These are phyloP conservation scores for Amphilophus citrinellus DNA, from an alignment of 2,113 vertebrate genomes.

Conservation along the genomic window DNA sequence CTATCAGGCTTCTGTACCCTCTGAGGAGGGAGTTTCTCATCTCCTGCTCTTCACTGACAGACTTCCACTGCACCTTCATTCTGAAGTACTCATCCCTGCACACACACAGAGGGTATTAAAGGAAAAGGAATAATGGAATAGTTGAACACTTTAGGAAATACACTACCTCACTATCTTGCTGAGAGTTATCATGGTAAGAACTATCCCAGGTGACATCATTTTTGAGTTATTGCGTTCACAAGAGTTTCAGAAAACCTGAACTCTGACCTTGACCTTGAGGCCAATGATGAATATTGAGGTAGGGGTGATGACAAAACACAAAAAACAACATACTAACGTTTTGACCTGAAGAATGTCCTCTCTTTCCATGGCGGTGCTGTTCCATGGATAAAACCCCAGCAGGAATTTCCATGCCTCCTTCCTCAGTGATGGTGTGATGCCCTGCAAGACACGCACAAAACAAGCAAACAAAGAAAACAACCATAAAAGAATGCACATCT, in stretches of 20 bases:
- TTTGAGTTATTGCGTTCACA: too few species aligned
- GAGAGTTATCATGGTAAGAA: too few species aligned
- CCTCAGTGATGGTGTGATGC: slow-evolving; percentile 82
- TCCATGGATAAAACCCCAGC: slow-evolving; percentile 90
- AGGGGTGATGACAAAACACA: too few species aligned
- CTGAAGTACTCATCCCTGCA: slow-evolving; percentile 91
- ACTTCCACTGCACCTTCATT: slow-evolving; percentile 97
- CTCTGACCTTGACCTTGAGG: too few species aligned
- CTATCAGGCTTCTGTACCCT: slow-evolving; percentile 89
- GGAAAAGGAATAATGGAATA: not conserved
- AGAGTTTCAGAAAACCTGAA: too few species aligned
- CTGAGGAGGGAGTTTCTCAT: slow-evolving; percentile 90
- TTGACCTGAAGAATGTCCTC: slow-evolving; percentile 84
- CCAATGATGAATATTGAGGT: too few species aligned
- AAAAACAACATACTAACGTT: slow-evolving; percentile 80
- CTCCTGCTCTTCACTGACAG: slow-evolving; percentile 91
- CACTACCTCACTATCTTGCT: too few species aligned
- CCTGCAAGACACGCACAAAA: slow-evolving; percentile 70
- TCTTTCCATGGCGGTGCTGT: slow-evolving; percentile 84
- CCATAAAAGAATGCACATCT: not conserved
- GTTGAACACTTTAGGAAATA: not conserved
- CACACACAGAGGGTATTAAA: not conserved
- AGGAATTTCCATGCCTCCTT: slow-evolving; percentile 93
- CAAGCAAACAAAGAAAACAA: not conserved
- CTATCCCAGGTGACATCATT: too few species aligned